These are phyloP conservation scores for Neuroterus valhalla DNA, from an alignment of 1,140 invertebrate genomes.

Conservation along the genomic window DNA sequence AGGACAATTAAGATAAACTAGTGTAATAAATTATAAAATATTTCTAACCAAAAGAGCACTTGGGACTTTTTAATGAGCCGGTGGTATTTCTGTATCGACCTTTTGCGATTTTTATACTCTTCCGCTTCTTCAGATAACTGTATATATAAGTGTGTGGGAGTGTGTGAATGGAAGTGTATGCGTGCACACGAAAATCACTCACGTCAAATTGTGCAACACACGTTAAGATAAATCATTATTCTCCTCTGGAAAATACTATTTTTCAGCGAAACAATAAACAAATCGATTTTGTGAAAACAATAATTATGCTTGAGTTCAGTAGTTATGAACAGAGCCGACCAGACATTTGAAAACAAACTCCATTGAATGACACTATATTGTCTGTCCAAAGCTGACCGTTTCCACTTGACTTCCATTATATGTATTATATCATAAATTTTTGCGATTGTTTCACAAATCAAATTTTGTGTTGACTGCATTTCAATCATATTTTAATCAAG, in stretches of 20 bases:
- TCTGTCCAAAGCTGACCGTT: neutral
- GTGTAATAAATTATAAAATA: no score
- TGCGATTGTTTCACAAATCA: neutral
- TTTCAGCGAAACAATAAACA: neutral
- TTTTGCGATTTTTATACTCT: neutral
- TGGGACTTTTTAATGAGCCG: no score
- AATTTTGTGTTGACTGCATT: no score
- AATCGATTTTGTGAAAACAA: constrained; percentile 5
- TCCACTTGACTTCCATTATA: neutral
- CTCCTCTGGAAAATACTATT: neutral
- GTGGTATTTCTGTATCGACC: no score
- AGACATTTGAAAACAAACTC: constrained; percentile 5
- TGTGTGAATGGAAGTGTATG: constrained; percentile 10
- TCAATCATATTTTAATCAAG: no score
- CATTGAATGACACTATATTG: neutral
- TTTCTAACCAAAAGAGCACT: no score
- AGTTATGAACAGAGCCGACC: neutral
- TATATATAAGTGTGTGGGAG: constrained; percentile 22
- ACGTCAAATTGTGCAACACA: neutral
- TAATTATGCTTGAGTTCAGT: constrained; percentile 2
- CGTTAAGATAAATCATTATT: neutral
- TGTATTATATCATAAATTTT: neutral
- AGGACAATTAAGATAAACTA: no score
- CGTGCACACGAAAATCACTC: constrained; percentile 7
- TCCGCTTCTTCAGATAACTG: neutral